phyloP scores from a whole-genome alignment of 2,888 invertebrate genomes.

The Latrodectus hesperus region DNA sequence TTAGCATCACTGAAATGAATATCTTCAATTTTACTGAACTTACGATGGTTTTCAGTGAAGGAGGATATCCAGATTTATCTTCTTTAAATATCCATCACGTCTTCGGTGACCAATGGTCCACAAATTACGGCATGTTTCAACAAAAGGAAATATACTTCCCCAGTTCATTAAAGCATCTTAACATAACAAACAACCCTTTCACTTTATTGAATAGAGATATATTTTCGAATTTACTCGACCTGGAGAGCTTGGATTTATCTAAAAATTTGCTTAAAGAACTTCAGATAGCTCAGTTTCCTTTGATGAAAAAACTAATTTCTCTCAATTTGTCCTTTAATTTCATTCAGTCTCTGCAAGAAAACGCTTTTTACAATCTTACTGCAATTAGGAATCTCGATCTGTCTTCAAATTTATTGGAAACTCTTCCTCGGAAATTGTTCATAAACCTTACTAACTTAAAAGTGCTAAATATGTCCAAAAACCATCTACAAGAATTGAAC shows the following conservation, averaged over 20 bases:
- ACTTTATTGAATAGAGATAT: neutral
- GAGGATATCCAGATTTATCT: too few relatives aligned
- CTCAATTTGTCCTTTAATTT: conserved; percentile 8
- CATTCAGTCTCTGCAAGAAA: neutral
- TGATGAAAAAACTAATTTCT: neutral
- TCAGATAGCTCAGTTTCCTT: neutral
- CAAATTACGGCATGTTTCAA: too few relatives aligned
- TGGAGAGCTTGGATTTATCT: neutral
- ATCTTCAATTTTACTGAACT: too few relatives aligned
- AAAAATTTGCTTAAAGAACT: conserved; percentile 4
- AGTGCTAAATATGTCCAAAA: conserved; percentile 8
- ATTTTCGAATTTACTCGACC: neutral
- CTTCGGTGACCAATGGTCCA: too few relatives aligned
- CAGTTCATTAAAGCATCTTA: neutral
- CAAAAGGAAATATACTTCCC: neutral
- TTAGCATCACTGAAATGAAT: too few relatives aligned
- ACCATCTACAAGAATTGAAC: conserved; percentile 1
- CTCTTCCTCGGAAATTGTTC: neutral
- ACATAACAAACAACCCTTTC: neutral
- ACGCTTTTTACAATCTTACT: neutral
- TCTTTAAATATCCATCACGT: too few relatives aligned
- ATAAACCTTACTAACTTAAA: neutral
- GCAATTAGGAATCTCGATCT: neutral
- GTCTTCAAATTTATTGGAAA: neutral
- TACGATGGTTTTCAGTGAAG: too few relatives aligned